These are phyloP conservation scores for Onychostruthus taczanowskii DNA, from an alignment of 2,113 vertebrate species.

Conservation along the genomic window DNA sequence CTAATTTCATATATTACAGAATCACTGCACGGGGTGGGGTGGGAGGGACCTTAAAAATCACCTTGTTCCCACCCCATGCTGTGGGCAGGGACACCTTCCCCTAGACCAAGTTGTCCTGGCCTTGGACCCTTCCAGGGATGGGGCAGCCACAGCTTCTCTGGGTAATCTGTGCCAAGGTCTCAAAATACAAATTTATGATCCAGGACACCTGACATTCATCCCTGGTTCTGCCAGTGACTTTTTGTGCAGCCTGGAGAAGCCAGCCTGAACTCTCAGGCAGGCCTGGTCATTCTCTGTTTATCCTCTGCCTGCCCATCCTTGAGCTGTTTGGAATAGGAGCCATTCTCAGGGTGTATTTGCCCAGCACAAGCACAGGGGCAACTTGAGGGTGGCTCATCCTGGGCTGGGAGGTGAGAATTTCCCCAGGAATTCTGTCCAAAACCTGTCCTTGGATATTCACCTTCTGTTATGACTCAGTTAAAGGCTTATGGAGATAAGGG, in stretches of 20 bases:
- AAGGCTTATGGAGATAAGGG: not conserved
- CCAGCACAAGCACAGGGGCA: not conserved
- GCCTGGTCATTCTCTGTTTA: not conserved
- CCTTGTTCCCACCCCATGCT: no score
- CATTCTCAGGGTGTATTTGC: not conserved
- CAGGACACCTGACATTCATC: not conserved
- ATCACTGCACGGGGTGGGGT: not conserved
- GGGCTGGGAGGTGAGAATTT: not conserved
- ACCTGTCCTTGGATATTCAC: not conserved
- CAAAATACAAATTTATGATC: not conserved
- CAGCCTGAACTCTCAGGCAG: not conserved
- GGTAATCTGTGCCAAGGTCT: not conserved
- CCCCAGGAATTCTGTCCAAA: not conserved
- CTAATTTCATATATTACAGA: not conserved
- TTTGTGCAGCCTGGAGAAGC: not conserved
- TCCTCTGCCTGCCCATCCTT: not conserved
- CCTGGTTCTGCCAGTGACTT: not conserved
- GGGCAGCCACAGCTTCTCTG: not conserved
- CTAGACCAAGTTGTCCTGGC: not conserved
- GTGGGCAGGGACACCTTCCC: not conserved
- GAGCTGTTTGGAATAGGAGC: not conserved
- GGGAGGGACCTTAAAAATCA: no score
- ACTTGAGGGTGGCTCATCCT: not conserved
- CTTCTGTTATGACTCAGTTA: not conserved
- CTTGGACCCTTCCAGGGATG: not conserved